Percentiles rank a stretch among this genome's conserved stretches.
phyloP scores from a whole-genome alignment of 2,797 vertebrate genomes.

The Choloepus didactylus region DNA sequence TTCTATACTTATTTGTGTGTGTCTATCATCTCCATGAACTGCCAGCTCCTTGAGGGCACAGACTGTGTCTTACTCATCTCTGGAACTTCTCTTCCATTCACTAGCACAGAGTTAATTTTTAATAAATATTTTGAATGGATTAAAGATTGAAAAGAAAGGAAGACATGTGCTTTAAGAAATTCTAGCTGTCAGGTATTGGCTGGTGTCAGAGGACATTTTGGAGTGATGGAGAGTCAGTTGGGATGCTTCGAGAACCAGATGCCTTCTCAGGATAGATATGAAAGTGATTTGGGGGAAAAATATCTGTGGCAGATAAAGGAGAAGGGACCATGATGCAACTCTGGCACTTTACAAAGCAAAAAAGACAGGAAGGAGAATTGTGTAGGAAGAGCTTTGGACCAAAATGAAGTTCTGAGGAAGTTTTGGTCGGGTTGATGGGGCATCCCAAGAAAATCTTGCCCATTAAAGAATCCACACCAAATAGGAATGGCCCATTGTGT shows the following conservation, averaged over 20 bases:
- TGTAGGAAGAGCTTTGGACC: background rate
- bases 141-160: background rate
- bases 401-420: background rate
- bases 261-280: background rate
- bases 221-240: background rate
- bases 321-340: no score
- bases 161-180: background rate
- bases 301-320: background rate
- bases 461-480: fast-evolving
- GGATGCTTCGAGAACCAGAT: background rate
- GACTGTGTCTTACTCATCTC: background rate
- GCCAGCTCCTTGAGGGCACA: background rate
- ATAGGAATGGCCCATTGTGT: background rate
- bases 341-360: background rate
- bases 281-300: background rate
- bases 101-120: background rate
- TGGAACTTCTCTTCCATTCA: background rate
- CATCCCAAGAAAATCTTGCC: background rate
- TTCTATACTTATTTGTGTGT: background rate
- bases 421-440: background rate
- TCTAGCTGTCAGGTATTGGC: background rate
- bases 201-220: background rate
- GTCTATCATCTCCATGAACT: background rate
- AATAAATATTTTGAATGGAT: background rate
- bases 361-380: background rate